These are phyloP conservation scores for Apamea sordens DNA, from an alignment of 2,888 invertebrate genomes.

Conservation along the genomic window DNA sequence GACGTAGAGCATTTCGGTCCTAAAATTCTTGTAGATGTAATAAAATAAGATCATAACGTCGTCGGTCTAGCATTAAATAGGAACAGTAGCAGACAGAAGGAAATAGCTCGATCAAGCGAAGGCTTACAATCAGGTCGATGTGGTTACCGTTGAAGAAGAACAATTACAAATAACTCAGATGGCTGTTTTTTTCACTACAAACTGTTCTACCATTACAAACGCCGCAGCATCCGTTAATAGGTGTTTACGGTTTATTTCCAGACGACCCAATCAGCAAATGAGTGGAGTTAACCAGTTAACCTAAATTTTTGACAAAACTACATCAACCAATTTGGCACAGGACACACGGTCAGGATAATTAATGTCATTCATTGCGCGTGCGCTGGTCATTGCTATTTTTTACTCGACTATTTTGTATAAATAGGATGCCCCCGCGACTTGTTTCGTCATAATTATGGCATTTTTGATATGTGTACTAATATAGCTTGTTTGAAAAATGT, in stretches of 20 bases:
- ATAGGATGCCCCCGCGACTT: constrained; percentile 36
- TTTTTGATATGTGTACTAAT: constrained; percentile 21
- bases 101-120: neutral
- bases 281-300: constrained; percentile 68
- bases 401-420: constrained; percentile 40
- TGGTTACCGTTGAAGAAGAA: constrained; percentile 10
- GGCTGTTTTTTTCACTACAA: neutral
- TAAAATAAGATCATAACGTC: constrained; percentile 23
- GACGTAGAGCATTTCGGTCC: constrained; percentile 11
- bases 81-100: constrained; percentile 12
- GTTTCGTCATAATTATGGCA: constrained; percentile 30
- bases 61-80: constrained; percentile 15
- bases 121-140: constrained; percentile 4
- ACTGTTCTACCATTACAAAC: constrained; percentile 24
- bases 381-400: constrained; percentile 68
- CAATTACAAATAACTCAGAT: constrained; percentile 1
- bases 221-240: constrained; percentile 35
- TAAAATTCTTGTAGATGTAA: constrained; percentile 17
- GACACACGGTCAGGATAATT: constrained; percentile 73
- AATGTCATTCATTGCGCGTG: constrained; percentile 70
- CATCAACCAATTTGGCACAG: constrained; percentile 75
- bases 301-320: constrained; percentile 72
- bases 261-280: constrained; percentile 53
- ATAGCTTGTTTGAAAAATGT: constrained; percentile 32
- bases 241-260: constrained; percentile 54